phyloP scores from a whole-genome alignment of 2,888 invertebrate species.

The Cordylochernes scorpioides region DNA sequence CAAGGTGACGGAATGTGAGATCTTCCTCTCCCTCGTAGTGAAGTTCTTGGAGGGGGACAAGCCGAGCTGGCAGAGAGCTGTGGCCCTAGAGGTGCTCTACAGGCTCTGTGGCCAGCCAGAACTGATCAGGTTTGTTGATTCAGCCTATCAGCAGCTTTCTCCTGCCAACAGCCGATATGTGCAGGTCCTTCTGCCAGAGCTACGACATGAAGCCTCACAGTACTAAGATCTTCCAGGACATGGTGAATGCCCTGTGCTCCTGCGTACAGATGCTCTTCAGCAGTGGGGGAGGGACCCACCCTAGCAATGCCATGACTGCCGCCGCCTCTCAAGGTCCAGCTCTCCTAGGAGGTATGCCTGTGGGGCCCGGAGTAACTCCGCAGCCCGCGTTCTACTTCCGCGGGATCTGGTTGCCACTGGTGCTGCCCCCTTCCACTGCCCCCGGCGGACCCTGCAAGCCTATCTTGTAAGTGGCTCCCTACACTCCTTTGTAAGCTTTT shows the following conservation, averaged over 20 bases:
- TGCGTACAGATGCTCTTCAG: slow-evolving; percentile 59
- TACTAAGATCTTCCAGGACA: slow-evolving; percentile 46
- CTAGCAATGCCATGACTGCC: slow-evolving; percentile 7
- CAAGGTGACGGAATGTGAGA: slow-evolving; percentile 88
- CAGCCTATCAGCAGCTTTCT: too few species aligned
- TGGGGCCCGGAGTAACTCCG: slow-evolving; percentile 50
- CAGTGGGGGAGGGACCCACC: slow-evolving; percentile 4
- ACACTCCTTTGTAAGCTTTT: too few species aligned
- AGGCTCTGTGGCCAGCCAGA: slow-evolving; percentile 71
- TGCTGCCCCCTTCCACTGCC: slow-evolving; percentile 38
- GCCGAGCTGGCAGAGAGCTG: slow-evolving; percentile 76
- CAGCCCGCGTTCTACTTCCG: slow-evolving; percentile 77
- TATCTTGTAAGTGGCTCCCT: slow-evolving; percentile 68
- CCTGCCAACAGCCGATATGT: too few species aligned
- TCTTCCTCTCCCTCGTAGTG: slow-evolving; percentile 80
- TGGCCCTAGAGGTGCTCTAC: slow-evolving; percentile 82
- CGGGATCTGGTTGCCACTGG: slow-evolving; percentile 69
- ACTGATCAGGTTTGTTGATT: slow-evolving; percentile 45
- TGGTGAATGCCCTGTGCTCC: slow-evolving; percentile 70
- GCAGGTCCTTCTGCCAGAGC: slow-evolving; percentile 56
- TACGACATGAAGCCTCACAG: slow-evolving; percentile 66
- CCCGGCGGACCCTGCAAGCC: slow-evolving; percentile 46
- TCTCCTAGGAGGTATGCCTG: slow-evolving; percentile 34
- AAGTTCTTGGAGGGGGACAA: slow-evolving; percentile 93
- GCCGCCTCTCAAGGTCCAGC: slow-evolving; percentile 29